phyloP scores from a whole-genome alignment of 2,797 vertebrate genomes.

The Pseudotriccus pelzelni region DNA sequence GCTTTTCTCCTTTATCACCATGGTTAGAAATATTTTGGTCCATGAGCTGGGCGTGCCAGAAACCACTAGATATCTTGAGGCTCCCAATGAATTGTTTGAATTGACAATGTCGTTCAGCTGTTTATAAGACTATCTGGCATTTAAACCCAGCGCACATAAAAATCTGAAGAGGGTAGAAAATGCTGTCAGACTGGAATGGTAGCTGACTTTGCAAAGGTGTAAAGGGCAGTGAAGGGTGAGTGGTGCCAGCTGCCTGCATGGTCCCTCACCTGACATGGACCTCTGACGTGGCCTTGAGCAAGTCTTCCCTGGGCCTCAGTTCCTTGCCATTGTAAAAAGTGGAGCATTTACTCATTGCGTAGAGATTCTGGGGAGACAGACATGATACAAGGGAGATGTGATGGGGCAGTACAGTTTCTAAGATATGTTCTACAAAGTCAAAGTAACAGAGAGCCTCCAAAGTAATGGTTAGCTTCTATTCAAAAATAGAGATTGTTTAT shows the following conservation, averaged over 20 bases:
- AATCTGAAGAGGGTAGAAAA: slow-evolving; percentile 3
- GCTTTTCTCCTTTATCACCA: background rate
- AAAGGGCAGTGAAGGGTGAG: background rate
- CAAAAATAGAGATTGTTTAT: background rate
- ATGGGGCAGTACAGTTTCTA: background rate
- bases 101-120: background rate
- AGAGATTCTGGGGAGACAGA: background rate
- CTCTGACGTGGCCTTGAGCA: background rate
- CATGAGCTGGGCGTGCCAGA: background rate
- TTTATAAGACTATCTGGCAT: background rate
- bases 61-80: background rate
- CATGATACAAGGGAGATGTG: background rate
- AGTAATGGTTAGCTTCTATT: background rate
- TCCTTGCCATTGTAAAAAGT: background rate
- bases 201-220: background rate
- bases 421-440: background rate
- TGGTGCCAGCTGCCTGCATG: background rate
- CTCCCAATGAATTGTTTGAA: background rate
- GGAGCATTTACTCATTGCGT: background rate
- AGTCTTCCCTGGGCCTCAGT: background rate
- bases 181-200: background rate
- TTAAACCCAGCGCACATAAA: background rate
- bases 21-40: slow-evolving; percentile 1
- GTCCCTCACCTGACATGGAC: background rate
- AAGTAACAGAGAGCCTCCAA: background rate